Evolutionary conservation across 1,140 invertebrate species (phyloP).

Genomic region (Drosophila kikkawai): DNA sequence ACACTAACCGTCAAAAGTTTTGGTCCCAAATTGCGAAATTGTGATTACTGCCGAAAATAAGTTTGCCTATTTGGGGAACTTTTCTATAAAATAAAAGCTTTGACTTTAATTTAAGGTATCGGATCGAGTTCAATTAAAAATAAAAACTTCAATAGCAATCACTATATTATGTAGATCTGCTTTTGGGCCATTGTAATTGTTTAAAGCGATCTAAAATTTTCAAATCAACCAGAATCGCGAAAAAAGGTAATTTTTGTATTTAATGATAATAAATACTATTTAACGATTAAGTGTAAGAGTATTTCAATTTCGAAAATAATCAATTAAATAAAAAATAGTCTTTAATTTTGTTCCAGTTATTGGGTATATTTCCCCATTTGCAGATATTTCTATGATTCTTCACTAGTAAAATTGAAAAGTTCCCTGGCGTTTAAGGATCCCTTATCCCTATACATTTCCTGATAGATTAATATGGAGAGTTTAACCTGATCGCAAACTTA

Average conservation of each 20-base stretch:
- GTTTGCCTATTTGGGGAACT: too few relatives aligned
- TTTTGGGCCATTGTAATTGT: neutral
- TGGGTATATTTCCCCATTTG: neutral
- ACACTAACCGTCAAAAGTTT: slow-evolving; percentile 60
- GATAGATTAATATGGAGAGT: too few relatives aligned
- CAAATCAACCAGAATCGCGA: neutral
- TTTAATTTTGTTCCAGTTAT: neutral
- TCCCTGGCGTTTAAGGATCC: neutral
- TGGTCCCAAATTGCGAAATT: slow-evolving; percentile 7
- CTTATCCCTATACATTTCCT: neutral
- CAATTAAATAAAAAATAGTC: neutral
- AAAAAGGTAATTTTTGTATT: too few relatives aligned
- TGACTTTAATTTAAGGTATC: neutral
- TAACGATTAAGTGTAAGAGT: too few relatives aligned
- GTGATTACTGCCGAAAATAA: neutral
- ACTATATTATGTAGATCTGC: neutral
- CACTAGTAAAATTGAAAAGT: neutral
- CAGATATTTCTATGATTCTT: neutral
- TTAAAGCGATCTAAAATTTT: neutral
- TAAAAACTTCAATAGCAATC: neutral
- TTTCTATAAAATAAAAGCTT: neutral
- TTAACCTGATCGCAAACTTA: slow-evolving; percentile 30
- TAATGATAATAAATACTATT: too few relatives aligned
- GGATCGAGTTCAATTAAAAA: neutral
- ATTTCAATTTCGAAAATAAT: neutral